Conservation (phyloP, 1,140 invertebrate species). For the Anastrepha ludens region DNA sequence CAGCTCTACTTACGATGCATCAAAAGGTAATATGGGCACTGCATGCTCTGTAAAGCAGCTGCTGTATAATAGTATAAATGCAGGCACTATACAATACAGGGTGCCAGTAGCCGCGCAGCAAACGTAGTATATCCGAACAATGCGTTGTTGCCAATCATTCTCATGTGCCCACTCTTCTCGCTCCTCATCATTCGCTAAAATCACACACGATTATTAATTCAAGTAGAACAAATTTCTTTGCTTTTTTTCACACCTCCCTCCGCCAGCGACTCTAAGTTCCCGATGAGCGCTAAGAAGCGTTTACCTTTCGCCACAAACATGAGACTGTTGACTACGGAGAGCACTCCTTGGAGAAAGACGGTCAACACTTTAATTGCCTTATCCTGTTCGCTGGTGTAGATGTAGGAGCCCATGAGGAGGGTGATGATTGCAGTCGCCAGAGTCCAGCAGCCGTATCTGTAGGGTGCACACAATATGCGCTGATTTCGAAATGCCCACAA, state of each 20-base stretch:
- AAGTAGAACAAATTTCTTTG: neutral
- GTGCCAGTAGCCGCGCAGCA: neutral
- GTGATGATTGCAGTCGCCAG: neutral
- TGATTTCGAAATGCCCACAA: neutral
- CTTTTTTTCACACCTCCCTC: neutral
- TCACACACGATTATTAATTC: too few relatives aligned
- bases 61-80: neutral
- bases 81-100: constrained; percentile 8
- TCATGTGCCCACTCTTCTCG: neutral
- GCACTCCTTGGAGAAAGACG: constrained; percentile 13
- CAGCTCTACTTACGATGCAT: neutral
- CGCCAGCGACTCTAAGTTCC: neutral
- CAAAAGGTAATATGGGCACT: neutral
- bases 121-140: neutral
- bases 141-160: constrained; percentile 10
- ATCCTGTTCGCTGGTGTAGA: constrained; percentile 21
- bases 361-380: neutral
- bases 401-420: neutral
- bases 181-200: neutral
- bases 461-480: neutral
- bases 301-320: constrained; percentile 6
- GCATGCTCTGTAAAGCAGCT: neutral
- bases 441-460: neutral
- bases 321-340: neutral
- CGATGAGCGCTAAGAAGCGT: neutral